These are phyloP conservation scores for Ypsolopha sequella DNA, from an alignment of 2,888 invertebrate genomes.

Conservation along the genomic window DNA sequence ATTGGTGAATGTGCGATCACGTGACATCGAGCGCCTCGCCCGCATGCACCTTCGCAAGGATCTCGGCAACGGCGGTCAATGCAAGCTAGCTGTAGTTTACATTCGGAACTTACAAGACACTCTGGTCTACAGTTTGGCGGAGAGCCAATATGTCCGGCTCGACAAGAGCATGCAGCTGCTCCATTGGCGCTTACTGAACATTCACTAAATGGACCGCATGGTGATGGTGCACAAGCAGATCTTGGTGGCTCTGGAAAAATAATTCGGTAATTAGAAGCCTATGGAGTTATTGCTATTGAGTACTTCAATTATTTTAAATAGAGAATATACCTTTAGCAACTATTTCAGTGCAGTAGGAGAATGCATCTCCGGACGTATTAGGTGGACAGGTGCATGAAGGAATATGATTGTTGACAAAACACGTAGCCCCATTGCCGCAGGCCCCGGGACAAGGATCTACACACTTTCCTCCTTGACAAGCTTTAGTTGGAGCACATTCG, in stretches of 20 bases:
- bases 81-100: conserved; percentile 76
- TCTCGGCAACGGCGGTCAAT: conserved; percentile 79
- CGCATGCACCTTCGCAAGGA: conserved; percentile 82
- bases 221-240: conserved; percentile 78
- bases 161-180: conserved; percentile 78
- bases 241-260: conserved; percentile 17
- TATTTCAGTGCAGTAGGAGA: conserved; percentile 56
- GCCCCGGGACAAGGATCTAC: conserved; percentile 84
- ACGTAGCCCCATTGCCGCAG: conserved; percentile 81
- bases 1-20: conserved; percentile 82
- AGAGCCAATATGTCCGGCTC: conserved; percentile 78
- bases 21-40: conserved; percentile 77
- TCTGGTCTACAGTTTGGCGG: conserved; percentile 83
- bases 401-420: conserved; percentile 82
- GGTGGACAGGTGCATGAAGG: conserved; percentile 79
- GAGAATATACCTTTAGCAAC: conserved; percentile 29
- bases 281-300: too few relatives aligned
- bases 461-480: conserved; percentile 83
- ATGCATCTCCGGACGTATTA: conserved; percentile 80
- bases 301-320: neutral
- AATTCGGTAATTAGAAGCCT: neutral
- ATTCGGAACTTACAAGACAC: conserved; percentile 81
- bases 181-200: conserved; percentile 64
- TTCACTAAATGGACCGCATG: conserved; percentile 82
- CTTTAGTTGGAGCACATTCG: conserved; percentile 80